Conservation (phyloP, 2,888 invertebrate genomes). For the Nephrotoma guestfalica region DNA sequence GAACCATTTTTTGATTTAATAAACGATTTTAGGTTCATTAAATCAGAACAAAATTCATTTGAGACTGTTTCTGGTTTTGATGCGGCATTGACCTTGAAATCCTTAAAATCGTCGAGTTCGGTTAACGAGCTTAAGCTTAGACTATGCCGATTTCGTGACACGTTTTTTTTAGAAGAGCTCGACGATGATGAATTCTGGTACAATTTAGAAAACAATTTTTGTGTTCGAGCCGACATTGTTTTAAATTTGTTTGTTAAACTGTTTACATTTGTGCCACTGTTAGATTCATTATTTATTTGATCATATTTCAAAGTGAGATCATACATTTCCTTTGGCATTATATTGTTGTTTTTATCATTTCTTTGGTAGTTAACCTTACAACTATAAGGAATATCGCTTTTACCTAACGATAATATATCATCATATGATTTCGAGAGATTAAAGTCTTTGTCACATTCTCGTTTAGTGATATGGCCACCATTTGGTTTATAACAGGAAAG, state of each 20-base stretch:
- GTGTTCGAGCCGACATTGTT: constrained; percentile 58
- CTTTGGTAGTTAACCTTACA: neutral
- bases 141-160: constrained; percentile 45
- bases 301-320: constrained; percentile 33
- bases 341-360: neutral
- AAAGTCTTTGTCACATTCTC: neutral
- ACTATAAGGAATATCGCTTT: neutral
- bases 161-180: constrained; percentile 18
- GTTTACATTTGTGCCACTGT: constrained; percentile 23
- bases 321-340: neutral
- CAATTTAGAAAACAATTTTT: constrained; percentile 50
- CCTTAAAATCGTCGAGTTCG: constrained; percentile 52
- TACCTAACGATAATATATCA: constrained; percentile 8
- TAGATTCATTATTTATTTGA: constrained; percentile 37
- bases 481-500: constrained; percentile 10
- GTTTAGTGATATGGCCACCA: neutral
- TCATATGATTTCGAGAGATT: constrained; percentile 10
- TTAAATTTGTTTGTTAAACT: constrained; percentile 54
- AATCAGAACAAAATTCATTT: constrained; percentile 38
- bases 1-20: constrained; percentile 15
- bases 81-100: constrained; percentile 32
- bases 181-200: constrained; percentile 33
- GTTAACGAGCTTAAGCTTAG: constrained; percentile 62
- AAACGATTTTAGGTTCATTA: constrained; percentile 39
- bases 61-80: constrained; percentile 43